Percentiles rank a stretch among this genome's conserved stretches.
phyloP scores from a whole-genome alignment of 2,797 vertebrate genomes.

The Morelia viridis region DNA sequence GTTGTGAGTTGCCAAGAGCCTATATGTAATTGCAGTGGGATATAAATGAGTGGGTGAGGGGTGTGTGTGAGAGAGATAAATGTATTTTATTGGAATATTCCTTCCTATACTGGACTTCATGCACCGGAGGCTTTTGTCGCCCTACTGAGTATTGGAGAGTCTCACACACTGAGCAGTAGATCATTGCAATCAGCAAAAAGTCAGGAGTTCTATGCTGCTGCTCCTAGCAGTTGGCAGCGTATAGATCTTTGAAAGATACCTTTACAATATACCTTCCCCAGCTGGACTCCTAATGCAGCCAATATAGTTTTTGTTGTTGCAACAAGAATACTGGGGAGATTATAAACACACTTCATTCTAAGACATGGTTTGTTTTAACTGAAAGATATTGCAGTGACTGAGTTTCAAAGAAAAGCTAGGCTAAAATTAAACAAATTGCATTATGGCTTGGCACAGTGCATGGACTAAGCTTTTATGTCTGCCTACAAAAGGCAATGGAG shows the following conservation, averaged over 20 bases:
- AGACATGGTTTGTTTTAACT: not conserved
- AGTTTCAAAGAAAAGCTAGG: not conserved
- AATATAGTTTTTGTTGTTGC: not conserved
- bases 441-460: not conserved
- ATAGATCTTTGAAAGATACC: not conserved
- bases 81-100: not conserved
- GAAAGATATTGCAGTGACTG: not conserved
- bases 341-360: not conserved
- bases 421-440: not conserved
- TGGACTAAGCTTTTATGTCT: not conserved
- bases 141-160: not conserved
- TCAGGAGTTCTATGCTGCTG: not conserved
- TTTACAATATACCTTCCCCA: not conserved
- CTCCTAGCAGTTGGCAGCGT: not conserved
- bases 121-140: not conserved
- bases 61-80: not conserved
- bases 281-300: not conserved
- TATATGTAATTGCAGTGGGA: not conserved
- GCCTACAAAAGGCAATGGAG: not conserved
- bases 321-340: not conserved
- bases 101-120: not conserved
- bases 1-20: not conserved
- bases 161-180: not conserved
- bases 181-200: not conserved
- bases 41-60: not conserved